Evolutionary conservation across 1,140 invertebrate genomes (phyloP), one percentile per base, ranked within the genome.

Genomic region (Pachypsylla venusta): DNA sequence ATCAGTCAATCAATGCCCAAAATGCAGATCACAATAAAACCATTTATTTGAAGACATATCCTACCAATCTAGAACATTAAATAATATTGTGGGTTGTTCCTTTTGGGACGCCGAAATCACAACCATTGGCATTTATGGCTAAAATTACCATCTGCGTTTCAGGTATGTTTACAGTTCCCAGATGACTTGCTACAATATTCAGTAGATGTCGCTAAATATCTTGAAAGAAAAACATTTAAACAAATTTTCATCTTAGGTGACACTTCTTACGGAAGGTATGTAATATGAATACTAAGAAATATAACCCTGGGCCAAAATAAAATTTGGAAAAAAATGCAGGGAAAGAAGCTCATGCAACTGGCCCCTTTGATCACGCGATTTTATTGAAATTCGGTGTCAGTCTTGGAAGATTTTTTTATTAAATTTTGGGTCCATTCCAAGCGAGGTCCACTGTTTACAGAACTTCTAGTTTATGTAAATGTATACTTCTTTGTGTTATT

Each of bases 91-190:
- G 30, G n/a, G 7, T 10, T 10, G n/a, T 10, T 35, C 30, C 30
- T 35, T 35, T 35, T n/a, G 7, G 7, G 7, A 35, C n/a, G n/a
- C 30, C 30, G 7, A n/a, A 10, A 35, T 35, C n/a, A n/a, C n/a
- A 35, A 35, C n/a, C n/a, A 35, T 35, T 35, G n/a, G 7, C n/a
- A n/a, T 35, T 7, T 35, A n/a, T 35, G n/a, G 30, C 30, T 35
- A 35, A 35, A 7, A 35, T 7, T n/a, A 7, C n/a, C n/a, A 53
- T 25, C 25, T 48, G 24, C 14, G 35, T 40, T 26, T 20, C 70
- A 89, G 88, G 81, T 94, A 25, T 91, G 89, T 61, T 70, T 95
- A 53, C 92, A 95, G 76, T 93, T 96, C 73, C 91, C 92, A 12
- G 92, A 96, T 74, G 75, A 82, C 27, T 73, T 90, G 53, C 73